Conservation (phyloP, 2,113 vertebrate genomes). For the Chaetodon trifascialis region DNA sequence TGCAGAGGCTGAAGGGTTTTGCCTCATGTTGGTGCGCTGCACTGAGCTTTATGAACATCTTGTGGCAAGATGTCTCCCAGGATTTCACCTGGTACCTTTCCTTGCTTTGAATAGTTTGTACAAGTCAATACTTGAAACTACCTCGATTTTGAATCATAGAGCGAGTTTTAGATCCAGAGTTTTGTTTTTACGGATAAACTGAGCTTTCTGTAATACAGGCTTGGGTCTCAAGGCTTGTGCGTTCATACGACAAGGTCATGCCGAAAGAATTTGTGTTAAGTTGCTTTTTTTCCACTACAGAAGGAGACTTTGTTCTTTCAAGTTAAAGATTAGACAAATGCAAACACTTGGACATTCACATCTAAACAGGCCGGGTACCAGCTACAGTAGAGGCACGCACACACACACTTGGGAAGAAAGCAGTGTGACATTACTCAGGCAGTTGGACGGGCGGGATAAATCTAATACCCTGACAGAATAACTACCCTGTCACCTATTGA, state of each 20-base stretch:
- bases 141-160: background rate
- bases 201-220: background rate
- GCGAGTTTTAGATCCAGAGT: slow-evolving; percentile 1
- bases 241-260: slow-evolving; percentile 42
- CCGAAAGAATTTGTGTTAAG: slow-evolving; percentile 53
- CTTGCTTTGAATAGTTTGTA: background rate
- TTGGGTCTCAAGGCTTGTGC: background rate
- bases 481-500: slow-evolving; percentile 53
- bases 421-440: slow-evolving; percentile 39
- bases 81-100: background rate
- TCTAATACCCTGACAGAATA: slow-evolving; percentile 50
- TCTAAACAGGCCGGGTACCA: slow-evolving; percentile 36
- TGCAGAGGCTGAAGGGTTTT: slow-evolving; percentile 9
- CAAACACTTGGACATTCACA: slow-evolving; percentile 62
- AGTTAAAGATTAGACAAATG: slow-evolving; percentile 76
- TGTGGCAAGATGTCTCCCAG: slow-evolving; percentile 28
- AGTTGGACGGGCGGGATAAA: slow-evolving; percentile 33
- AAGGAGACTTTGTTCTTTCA: slow-evolving; percentile 72
- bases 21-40: slow-evolving; percentile 12
- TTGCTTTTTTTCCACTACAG: slow-evolving; percentile 31
- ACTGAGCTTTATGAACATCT: slow-evolving; percentile 24
- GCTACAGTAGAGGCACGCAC: background rate
- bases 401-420: slow-evolving; percentile 26
- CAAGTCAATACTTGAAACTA: background rate
- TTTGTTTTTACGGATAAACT: slow-evolving; percentile 13